Evolutionary conservation across 2,888 invertebrate genomes (phyloP).

Genomic region (Lasius fuliginosus): DNA sequence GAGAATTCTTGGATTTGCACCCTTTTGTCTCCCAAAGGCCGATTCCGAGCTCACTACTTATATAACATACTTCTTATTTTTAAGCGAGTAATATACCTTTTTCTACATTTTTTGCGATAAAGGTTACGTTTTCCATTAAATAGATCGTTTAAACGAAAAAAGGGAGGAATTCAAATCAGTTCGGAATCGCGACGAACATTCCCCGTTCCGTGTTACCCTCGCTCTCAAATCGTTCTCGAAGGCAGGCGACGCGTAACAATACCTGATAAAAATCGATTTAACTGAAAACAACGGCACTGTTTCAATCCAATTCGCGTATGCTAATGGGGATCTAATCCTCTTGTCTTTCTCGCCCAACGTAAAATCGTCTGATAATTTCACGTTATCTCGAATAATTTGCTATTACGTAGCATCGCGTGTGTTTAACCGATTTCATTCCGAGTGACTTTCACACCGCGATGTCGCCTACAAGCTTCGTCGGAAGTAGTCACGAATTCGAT

Average conservation of each 20-base stretch:
- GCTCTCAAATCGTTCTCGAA: conserved; percentile 38
- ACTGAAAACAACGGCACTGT: conserved; percentile 52
- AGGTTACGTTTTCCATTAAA: conserved; percentile 29
- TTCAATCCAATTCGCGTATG: conserved; percentile 51
- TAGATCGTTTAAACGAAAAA: conserved; percentile 44
- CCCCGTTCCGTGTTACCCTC: conserved; percentile 16
- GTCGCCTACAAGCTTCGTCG: not conserved
- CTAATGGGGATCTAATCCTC: conserved; percentile 47
- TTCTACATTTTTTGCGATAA: conserved; percentile 27
- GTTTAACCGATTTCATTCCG: conserved; percentile 38
- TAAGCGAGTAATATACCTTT: not conserved
- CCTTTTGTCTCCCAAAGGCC: not conserved
- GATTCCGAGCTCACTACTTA: conserved; percentile 1
- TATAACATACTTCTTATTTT: conserved; percentile 20
- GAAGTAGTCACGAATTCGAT: conserved; percentile 15
- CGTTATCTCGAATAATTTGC: conserved; percentile 71
- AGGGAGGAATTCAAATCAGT: conserved; percentile 50
- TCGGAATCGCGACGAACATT: conserved; percentile 37
- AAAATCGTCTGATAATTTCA: conserved; percentile 69
- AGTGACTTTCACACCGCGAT: conserved; percentile 22
- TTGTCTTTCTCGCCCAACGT: conserved; percentile 50
- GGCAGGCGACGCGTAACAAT: conserved; percentile 44
- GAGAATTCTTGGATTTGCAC: not conserved
- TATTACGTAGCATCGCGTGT: conserved; percentile 65
- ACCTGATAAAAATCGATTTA: conserved; percentile 60